Evolutionary conservation across 2,888 invertebrate species (phyloP).

Genomic region (Coelinius sp.): DNA sequence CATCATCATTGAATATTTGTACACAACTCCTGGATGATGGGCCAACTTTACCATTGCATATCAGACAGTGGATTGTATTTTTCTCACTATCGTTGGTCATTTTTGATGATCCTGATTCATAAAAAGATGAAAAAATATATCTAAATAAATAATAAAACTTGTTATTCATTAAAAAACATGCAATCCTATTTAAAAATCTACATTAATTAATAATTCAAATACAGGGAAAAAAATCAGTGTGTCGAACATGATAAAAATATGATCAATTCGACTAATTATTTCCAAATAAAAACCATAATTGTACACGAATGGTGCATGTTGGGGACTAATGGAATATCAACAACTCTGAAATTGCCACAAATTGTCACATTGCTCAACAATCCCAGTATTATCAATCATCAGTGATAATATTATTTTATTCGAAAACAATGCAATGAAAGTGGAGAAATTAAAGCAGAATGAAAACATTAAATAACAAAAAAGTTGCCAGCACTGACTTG

Average conservation of each 20-base stretch:
- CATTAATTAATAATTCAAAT: too few relatives aligned
- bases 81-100: conserved; percentile 66
- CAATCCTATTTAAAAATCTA: too few relatives aligned
- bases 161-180: not conserved
- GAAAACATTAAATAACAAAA: conserved; percentile 53
- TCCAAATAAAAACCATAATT: too few relatives aligned
- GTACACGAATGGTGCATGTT: too few relatives aligned
- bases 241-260: too few relatives aligned
- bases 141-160: not conserved
- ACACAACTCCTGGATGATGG: conserved; percentile 73
- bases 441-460: conserved; percentile 46
- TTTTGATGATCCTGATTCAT: conserved; percentile 36
- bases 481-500: conserved; percentile 71
- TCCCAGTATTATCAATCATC: not conserved
- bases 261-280: too few relatives aligned
- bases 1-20: conserved; percentile 72
- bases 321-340: not conserved
- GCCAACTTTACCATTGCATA: conserved; percentile 76
- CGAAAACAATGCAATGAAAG: not conserved
- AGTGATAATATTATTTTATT: not conserved
- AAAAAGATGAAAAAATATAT: conserved; percentile 2
- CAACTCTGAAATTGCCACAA: not conserved
- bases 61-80: conserved; percentile 72
- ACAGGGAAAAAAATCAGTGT: too few relatives aligned
- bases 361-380: not conserved